Evolutionary conservation across 2,888 invertebrate species (phyloP).

Genomic region (Hipparchia sbordonii): DNA sequence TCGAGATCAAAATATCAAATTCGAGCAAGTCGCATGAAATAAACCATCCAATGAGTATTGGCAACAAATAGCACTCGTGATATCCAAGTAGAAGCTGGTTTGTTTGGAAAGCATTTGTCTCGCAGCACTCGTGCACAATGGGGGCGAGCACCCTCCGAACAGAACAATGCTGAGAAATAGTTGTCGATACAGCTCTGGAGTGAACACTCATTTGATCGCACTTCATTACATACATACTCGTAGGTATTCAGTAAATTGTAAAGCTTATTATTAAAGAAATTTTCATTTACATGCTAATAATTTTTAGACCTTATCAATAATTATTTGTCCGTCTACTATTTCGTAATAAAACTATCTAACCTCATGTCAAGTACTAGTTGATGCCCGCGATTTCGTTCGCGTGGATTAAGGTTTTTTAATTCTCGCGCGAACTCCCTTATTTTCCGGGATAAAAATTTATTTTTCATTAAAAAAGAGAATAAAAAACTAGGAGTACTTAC

Average conservation of each 20-base stretch:
- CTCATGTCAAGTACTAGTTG: no score
- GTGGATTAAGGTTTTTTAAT: no score
- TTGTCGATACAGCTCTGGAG: neutral
- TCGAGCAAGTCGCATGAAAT: neutral
- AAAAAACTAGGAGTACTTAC: no score
- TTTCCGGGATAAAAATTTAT: no score
- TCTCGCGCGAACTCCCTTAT: no score
- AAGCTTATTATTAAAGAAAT: neutral
- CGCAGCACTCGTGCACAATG: constrained; percentile 11
- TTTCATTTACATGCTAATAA: no score
- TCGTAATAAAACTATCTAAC: no score
- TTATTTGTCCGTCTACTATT: no score
- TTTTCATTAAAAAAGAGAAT: no score
- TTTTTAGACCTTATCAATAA: no score
- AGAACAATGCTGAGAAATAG: constrained; percentile 13
- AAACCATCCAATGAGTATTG: constrained; percentile 12
- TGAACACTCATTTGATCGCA: neutral
- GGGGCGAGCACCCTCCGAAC: neutral
- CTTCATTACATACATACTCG: neutral
- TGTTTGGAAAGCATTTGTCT: constrained; percentile 9
- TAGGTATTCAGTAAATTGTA: neutral
- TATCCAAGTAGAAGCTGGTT: neutral
- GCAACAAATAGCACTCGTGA: constrained; percentile 15
- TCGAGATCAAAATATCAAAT: neutral
- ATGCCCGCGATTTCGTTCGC: no score